Percentiles rank a stretch among this genome's conserved stretches.
These are phyloP conservation scores for Cepphus grylle DNA, from an alignment of 2,113 vertebrate species.

Conservation along the genomic window DNA sequence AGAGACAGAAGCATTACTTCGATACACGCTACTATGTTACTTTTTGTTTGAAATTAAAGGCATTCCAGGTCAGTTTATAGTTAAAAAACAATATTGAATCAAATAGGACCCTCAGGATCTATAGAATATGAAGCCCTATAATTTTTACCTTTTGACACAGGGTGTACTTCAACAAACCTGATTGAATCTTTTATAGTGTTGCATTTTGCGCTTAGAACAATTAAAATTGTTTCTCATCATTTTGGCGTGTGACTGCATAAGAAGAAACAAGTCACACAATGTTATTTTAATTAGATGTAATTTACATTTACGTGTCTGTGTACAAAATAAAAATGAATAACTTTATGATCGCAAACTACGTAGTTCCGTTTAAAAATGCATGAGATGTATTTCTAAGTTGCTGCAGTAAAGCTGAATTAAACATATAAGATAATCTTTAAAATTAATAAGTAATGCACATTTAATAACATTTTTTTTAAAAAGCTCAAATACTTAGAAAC, in stretches of 20 bases:
- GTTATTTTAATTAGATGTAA: constrained; percentile 49
- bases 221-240: background rate
- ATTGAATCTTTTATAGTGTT: background rate
- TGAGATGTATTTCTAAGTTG: background rate
- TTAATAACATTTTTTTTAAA: background rate
- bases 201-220: background rate
- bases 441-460: background rate
- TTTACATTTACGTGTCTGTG: constrained; percentile 22
- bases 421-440: background rate
- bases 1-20: background rate
- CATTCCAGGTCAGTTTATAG: background rate
- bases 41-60: background rate
- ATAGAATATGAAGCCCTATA: background rate
- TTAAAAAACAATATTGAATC: background rate
- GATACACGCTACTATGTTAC: background rate
- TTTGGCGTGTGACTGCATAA: background rate
- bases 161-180: background rate
- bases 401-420: background rate
- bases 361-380: constrained; percentile 31
- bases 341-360: constrained; percentile 33
- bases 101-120: background rate
- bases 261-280: background rate
- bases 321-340: constrained; percentile 33
- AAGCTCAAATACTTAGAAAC: background rate
- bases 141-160: background rate